Evolutionary conservation across 2,797 vertebrate species (phyloP), one percentile per base, ranked within the genome.

Genomic region (Anomalospiza imberbis): DNA sequence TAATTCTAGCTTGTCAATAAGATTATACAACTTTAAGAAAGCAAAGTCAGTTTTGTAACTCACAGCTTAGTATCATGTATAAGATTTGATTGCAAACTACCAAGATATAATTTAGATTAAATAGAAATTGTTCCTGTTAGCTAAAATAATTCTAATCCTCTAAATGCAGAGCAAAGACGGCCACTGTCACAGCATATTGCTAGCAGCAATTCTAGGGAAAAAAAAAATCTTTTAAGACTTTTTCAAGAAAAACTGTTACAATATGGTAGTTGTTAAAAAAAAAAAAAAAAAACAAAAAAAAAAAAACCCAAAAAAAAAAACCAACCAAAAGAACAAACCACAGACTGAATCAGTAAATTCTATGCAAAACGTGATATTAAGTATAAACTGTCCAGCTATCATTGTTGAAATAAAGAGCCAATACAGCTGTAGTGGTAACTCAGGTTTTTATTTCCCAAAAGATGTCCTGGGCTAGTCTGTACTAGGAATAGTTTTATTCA

Each of bases 61-160:
- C 48, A 61, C 72, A 38, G 21, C 28, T 63, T 76, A 53, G n/a
- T 36, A 57, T 44, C 19, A 22, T 42, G 21, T 68, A 45, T 78
- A 76, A 84, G 57, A 50, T 89, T 81, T 93, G 57, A 94, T 89
- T 85, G 89, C 4, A 0, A 86, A 21, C 57, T 53, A 72, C 54
- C 21, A 54, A 91, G 63, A n/a, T 71, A 75, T 66, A 74, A 87
- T 86, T 91, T 77, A 77, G 47, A 89, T 86, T 84, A 80, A 91
- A 77, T 17, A 66, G 61, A 55, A 79, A 77, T 71, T 57, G 40
- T 94, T 80, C 66, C 47, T 31, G 24, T 38, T 71, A 75, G 45
- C 24, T 91, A 73, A 77, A 91, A 62, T 81, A 87, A 71, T 76
- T 57, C 2, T 61, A 70, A 94, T 77, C n/a, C 19, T 83, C 42